Base-by-base conservation (phyloP, 2,888 invertebrate genomes). In the Rutpela maculata region DNA sequence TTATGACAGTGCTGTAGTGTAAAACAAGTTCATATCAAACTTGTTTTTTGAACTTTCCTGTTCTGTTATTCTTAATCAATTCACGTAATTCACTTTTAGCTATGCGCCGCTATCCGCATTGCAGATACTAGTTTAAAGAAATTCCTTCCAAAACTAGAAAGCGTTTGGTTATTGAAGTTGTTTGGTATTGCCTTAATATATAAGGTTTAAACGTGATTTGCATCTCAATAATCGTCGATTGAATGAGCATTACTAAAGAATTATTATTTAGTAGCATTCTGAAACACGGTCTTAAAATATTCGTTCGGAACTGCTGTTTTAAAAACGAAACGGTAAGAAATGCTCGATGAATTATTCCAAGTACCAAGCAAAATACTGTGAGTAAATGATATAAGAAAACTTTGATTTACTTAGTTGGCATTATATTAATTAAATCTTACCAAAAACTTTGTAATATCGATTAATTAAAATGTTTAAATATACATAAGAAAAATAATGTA, bases 51-150 rank as follows among this genome's bases (percentile, higher is more conserved):
- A n/a, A 50, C 50, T 50, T n/a, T 50, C 50, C 50, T 50, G 50
- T 50, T 50, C n/a, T n/a, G 50, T 50, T 50, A 50, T 50, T 50
- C 50, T 50, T 50, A 50, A 50, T 50, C 50, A 50, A 50, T 50
- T 50, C 50, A 50, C 50, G 50, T 50, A 50, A 50, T 50, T 50
- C 50, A 50, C 50, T 50, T 50, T 50, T 50, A 50, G 50, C n/a
- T 50, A 50, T 50, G 15, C 50, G 15, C 50, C 50, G 50, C 50
- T 50, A 50, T 50, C n/a, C 50, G 15, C 50, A 50, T 50, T 50
- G 50, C 50, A 50, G 50, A 50, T 15, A 50, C 15, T n/a, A 50
- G 50, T 50, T 50, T 50, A 50, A 50, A 50, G 50, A 50, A 50
- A 50, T 50, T 50, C 50, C n/a, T 50, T 50, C 50, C 50, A 50